Evolutionary conservation across 2,113 vertebrate genomes (phyloP), one percentile per base, ranked within the genome.

Genomic region (Melospiza georgiana): DNA sequence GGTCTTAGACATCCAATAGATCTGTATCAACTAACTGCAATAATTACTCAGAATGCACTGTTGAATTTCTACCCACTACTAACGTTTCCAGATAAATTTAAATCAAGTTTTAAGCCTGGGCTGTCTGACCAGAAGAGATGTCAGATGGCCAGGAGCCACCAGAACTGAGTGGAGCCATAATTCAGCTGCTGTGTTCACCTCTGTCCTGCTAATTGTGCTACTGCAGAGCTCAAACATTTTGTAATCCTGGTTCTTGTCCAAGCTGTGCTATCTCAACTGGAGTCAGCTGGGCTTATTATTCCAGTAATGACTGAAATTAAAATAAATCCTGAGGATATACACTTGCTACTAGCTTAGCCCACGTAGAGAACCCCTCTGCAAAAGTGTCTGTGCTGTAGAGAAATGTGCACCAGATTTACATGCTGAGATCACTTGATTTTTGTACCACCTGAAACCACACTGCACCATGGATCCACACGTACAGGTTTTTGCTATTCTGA

Each of bases 381-480:
- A 44, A 66, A 19, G 23, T 41, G 30, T 15, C 30, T 41, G 27
- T 16, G 48, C 62, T 18, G 35, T 18, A 57, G 20, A 57, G 55
- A 22, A 35, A 52, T 0, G 3, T 8, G 46, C 37, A 41, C 17
- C 21, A 44, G 39, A 61, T 27, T 30, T 4, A 43, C 11, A 5
- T 1, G 21, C 52, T 37, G 54, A 91, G 61, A 73, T 46, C 58
- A 33, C 23, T 9, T 37, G 20, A 28, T 37, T 61, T 62, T 76
- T 35, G 48, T 49, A 62, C 30, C 58, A 65, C 35, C 84, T 48
- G 52, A 67, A 83, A 33, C 31, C 11, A 24, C 43, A 35, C 20
- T 31, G 65, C 25, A 15, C 66, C 49, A 41, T 0, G 4, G 73
- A 75, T 4, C 31, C 31, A 43, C 1, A 2, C 11, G 12, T 4